Base-by-base conservation (phyloP, 1,140 invertebrate species). In the Magallana angulata region DNA sequence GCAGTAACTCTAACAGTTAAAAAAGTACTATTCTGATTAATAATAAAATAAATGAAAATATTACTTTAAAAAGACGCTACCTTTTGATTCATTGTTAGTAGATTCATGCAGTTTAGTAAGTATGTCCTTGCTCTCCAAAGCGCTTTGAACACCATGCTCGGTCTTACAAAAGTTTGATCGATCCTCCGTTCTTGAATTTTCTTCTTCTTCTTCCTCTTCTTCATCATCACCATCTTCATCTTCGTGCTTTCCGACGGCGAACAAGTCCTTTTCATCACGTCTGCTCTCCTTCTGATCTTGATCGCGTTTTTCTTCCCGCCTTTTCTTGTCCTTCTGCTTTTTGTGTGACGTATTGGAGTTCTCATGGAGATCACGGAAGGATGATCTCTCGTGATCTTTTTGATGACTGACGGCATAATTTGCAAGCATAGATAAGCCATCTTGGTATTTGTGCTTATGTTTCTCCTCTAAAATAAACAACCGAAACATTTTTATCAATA, bases 71-170 rank as follows among this genome's bases (percentile, higher is more conserved):
- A 48, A 48, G 24, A 30, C 36, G 8, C 18, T 76, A 76, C 68
- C 68, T 76, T 76, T 76, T 11, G 14, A 4, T 18, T 76, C 68
- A 76, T 8, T 76, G 24, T 76, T 76, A 76, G 24, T 76, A 76
- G 68, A 36, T 12, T 30, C 68, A 76, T 76, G 68, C 68, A 30
- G 68, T 76, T 76, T 76, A 76, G 68, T 76, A 76, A 76, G 68
- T 76, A 30, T 30, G 24, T 18, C 36, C 36, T 76, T 76, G 68
- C 11, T 76, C 68, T 76, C 68, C 68, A 76, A 76, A 36, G 36
- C 68, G 24, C 11, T 76, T 76, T 18, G 68, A 76, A 76, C 36
- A 76, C 36, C 68, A 76, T 76, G 18, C 68, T 76, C 68, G 24
- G 18, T 76, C 68, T 76, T 76, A 76, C 68, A 76, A 11, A 76